A percentile compares a stretch with the other conserved stretches of the same genome.
Evolutionary conservation across 2,888 invertebrate species (phyloP).

Genomic region (Dinocampus coccinellae): DNA sequence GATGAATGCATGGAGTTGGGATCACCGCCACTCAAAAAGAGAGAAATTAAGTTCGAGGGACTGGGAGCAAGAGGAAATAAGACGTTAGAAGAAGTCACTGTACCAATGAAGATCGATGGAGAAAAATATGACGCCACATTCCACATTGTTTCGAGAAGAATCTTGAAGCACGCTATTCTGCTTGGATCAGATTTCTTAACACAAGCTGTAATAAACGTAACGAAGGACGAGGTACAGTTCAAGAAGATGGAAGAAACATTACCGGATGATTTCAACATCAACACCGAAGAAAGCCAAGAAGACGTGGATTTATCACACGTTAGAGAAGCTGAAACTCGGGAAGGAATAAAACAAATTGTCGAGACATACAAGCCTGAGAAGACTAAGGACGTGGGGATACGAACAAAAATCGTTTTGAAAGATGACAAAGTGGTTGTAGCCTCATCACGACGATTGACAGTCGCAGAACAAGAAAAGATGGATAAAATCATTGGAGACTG

Average conservation of each 20-base stretch:
- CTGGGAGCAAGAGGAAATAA: slow-evolving; percentile 30
- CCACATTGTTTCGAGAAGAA: not conserved
- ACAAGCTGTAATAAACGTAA: too few relatives aligned
- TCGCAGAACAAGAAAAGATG: slow-evolving; percentile 48
- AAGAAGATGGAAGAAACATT: too few relatives aligned
- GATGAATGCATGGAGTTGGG: slow-evolving; percentile 34
- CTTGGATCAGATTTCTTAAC: too few relatives aligned
- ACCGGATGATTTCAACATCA: slow-evolving; percentile 32
- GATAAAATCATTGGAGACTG: slow-evolving; percentile 54
- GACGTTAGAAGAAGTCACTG: slow-evolving; percentile 23
- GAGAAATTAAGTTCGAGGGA: slow-evolving; percentile 29
- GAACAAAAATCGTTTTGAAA: slow-evolving; percentile 53
- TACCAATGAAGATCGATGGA: slow-evolving; percentile 20
- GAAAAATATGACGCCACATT: not conserved
- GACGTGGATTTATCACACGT: slow-evolving; percentile 26
- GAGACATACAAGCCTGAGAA: slow-evolving; percentile 48
- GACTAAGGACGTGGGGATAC: slow-evolving; percentile 44
- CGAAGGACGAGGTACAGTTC: too few relatives aligned
- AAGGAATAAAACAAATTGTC: slow-evolving; percentile 41
- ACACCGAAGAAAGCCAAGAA: not conserved
- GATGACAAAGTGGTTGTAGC: slow-evolving; percentile 54
- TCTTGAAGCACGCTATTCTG: too few relatives aligned
- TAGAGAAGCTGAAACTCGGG: not conserved
- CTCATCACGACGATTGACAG: slow-evolving; percentile 49
- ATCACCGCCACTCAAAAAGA: slow-evolving; percentile 17